Evolutionary conservation across 2,888 invertebrate species (phyloP), one percentile per base, ranked within the genome.

Genomic region (Lasioglossum marginatum): DNA sequence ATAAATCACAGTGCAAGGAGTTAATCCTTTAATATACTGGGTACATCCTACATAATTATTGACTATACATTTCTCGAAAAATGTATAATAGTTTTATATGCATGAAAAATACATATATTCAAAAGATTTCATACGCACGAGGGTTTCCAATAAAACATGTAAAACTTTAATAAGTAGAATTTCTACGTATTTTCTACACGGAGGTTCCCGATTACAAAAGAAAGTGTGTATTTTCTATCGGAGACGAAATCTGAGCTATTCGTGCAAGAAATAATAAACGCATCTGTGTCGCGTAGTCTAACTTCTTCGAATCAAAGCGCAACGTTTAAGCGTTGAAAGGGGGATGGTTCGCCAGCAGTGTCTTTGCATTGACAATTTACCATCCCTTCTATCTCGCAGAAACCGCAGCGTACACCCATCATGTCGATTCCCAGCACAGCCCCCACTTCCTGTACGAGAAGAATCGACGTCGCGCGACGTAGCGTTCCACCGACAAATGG

Each of bases 331-430:
- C 8, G 19, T 40, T 40, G 34, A 3, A 68, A 45, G 40, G 74
- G 75, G 68, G n/a, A 63, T 72, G 74, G 37, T 14, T 31, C 16
- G 57, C 34, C 57, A 14, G 45, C 66, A 70, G 79, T 81, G 68
- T 73, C 78, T 73, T 75, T 27, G 85, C 85, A 85, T 86, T 85
- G 81, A 85, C 85, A 81, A 48, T 85, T 82, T 74, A 82, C 85
- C 82, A 85, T 75, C 77, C 78, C 82, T 82, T 79, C 79, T 70
- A 74, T 77, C 57, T n/a, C 70, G 23, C 31, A 40, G 45, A 43
- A 82, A 72, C 85, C 82, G 70, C 73, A 82, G 27, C 72, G 45
- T 34, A 71, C 75, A 79, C 79, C 66, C 83, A 78, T 68, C 84
- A 77, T 78, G 74, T 74, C 82, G 77, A 79, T 72, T 78, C 75